Percentiles rank a stretch among this genome's conserved stretches.
Evolutionary conservation across 2,888 invertebrate species (phyloP).

Genomic region (Calliopum simillimum): DNA sequence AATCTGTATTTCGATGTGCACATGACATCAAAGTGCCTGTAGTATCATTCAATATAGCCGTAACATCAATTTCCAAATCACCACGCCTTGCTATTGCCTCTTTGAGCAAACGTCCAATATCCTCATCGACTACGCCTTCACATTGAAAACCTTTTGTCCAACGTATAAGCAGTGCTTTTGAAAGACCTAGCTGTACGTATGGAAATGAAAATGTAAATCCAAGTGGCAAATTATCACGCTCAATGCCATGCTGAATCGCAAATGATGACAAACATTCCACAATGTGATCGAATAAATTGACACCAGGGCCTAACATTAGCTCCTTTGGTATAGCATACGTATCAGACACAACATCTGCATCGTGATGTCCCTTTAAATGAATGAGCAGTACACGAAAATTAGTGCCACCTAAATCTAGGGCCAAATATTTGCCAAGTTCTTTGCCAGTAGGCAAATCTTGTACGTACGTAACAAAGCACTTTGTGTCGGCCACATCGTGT

Average conservation of each 20-base stretch:
- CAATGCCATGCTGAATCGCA: conserved; percentile 81
- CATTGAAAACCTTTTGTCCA: conserved; percentile 99
- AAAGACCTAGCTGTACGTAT: conserved; percentile 85
- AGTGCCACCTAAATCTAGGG: conserved; percentile 96
- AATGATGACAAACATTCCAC: conserved; percentile 92
- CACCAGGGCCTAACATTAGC: conserved; percentile 92
- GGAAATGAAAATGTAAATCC: conserved; percentile 99
- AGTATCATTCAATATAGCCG: conserved; percentile 94
- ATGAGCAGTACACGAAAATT: conserved; percentile 96
- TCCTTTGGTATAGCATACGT: conserved; percentile 94
- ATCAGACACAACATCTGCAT: conserved; percentile 93
- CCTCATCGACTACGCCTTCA: conserved; percentile 87
- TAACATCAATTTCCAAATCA: conserved; percentile 84
- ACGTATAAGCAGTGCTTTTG: conserved; percentile 83
- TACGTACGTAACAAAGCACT: conserved; percentile 96
- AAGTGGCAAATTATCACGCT: conserved; percentile 80
- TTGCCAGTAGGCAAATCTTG: conserved; percentile 93
- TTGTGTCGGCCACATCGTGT: conserved; percentile 82
- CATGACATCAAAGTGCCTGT: conserved; percentile 95
- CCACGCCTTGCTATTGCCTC: conserved; percentile 87
- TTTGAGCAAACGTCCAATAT: conserved; percentile 88
- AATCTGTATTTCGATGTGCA: conserved; percentile 82
- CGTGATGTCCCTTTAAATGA: conserved; percentile 79
- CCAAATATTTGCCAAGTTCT: conserved; percentile 93
- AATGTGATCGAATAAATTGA: conserved; percentile 92